phyloP scores from a whole-genome alignment of 1,140 invertebrate species.

The Drosophila tani region DNA sequence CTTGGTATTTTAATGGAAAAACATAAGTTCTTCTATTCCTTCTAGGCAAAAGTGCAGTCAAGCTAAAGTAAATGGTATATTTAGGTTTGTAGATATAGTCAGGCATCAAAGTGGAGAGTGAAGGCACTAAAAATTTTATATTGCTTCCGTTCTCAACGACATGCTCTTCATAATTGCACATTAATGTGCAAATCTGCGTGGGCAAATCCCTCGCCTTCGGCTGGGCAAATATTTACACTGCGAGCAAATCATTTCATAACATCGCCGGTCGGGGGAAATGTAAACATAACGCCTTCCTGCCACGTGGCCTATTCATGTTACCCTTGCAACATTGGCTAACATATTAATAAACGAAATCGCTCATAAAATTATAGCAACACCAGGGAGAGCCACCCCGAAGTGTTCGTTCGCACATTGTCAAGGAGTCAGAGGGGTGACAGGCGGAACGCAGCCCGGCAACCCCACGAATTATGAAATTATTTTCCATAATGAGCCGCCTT shows the following conservation, averaged over 20 bases:
- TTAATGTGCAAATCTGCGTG: conserved; percentile 67
- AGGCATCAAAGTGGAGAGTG: neutral
- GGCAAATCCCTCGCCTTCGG: conserved; percentile 57
- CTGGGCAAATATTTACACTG: conserved; percentile 71
- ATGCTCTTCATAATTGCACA: conserved; percentile 59
- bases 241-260: conserved; percentile 77
- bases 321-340: conserved; percentile 60
- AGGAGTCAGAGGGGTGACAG: conserved; percentile 20
- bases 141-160: conserved; percentile 59
- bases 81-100: neutral
- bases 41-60: neutral
- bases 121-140: conserved; percentile 43
- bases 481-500: conserved; percentile 68
- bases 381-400: conserved; percentile 32
- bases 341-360: conserved; percentile 81
- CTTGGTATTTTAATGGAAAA: neutral
- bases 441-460: conserved; percentile 31
- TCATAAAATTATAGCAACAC: conserved; percentile 83
- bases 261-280: conserved; percentile 56
- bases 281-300: conserved; percentile 84
- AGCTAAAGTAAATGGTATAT: neutral
- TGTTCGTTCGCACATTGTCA: conserved; percentile 70
- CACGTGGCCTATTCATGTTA: conserved; percentile 54
- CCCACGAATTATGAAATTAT: conserved; percentile 80
- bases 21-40: neutral